phyloP scores from a whole-genome alignment of 2,113 vertebrate species.

The Oryzias curvinotus region DNA sequence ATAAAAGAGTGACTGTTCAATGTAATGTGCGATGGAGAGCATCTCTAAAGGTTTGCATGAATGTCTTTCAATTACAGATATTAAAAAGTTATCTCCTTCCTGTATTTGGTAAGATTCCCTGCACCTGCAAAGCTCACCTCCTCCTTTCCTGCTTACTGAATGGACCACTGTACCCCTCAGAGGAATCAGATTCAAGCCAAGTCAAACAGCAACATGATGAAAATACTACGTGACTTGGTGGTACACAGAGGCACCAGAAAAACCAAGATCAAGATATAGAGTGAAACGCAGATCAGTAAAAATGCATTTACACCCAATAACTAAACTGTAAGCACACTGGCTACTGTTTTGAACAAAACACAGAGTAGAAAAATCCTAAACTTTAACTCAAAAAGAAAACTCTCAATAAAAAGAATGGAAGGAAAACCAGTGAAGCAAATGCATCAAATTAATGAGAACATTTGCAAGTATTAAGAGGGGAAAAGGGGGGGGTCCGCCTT shows the following conservation, averaged over 20 bases:
- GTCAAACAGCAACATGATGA: conserved; percentile 34
- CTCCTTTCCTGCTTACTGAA: conserved; percentile 42
- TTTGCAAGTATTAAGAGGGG: too few species aligned
- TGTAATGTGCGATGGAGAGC: conserved; percentile 8
- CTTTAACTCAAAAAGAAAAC: not conserved
- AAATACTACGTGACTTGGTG: conserved; percentile 18
- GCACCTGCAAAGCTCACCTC: conserved; percentile 58
- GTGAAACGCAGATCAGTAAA: too few species aligned
- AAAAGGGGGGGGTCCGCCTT: too few species aligned
- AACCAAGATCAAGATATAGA: not conserved
- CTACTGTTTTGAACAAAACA: too few species aligned
- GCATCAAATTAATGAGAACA: too few species aligned
- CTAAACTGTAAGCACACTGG: too few species aligned
- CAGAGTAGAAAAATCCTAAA: not conserved
- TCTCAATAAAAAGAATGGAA: not conserved
- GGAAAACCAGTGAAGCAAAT: too few species aligned
- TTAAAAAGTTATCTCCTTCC: conserved; percentile 37
- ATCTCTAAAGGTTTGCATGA: conserved; percentile 27
- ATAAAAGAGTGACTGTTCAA: not conserved
- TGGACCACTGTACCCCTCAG: conserved; percentile 52
- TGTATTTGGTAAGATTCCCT: conserved; percentile 30
- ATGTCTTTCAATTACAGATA: conserved; percentile 23
- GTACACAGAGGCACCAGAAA: not conserved
- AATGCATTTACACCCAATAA: too few species aligned
- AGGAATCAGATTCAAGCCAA: conserved; percentile 34